A percentile compares a stretch with the other conserved stretches of the same genome.
Conservation (phyloP, 1,140 invertebrate genomes). For the Watersipora subatra region DNA sequence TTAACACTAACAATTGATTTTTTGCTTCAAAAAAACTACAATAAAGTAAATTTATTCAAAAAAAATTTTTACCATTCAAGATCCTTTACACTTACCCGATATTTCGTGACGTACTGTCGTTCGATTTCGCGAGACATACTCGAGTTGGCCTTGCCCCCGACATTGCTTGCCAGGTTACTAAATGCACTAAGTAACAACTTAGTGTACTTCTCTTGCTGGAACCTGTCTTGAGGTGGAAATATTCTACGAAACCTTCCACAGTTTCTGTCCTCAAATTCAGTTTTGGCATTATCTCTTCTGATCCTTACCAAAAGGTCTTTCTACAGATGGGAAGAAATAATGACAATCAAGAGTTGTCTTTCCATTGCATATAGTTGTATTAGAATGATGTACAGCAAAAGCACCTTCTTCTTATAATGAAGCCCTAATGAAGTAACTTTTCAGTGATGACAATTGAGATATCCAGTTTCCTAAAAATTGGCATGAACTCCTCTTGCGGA, state of each 20-base stretch:
- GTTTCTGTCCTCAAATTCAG: slow-evolving; percentile 39
- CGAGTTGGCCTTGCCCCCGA: slow-evolving; percentile 22
- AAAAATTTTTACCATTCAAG: no score
- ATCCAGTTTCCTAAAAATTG: no score
- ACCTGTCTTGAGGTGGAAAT: slow-evolving; percentile 35
- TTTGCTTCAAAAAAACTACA: no score
- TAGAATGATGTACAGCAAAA: no score
- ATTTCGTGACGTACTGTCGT: slow-evolving; percentile 29
- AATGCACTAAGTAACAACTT: slow-evolving; percentile 14
- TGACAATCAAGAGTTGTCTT: not conserved
- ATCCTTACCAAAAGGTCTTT: slow-evolving; percentile 29
- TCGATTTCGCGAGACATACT: slow-evolving; percentile 34
- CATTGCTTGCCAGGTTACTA: slow-evolving; percentile 17
- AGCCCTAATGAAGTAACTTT: no score
- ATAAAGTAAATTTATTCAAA: no score
- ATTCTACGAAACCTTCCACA: slow-evolving; percentile 33
- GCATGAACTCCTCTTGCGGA: no score
- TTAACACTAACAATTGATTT: no score
- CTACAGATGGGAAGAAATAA: slow-evolving; percentile 20
- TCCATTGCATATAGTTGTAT: not conserved
- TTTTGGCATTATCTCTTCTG: slow-evolving; percentile 22
- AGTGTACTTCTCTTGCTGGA: slow-evolving; percentile 25
- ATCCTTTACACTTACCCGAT: slow-evolving; percentile 20
- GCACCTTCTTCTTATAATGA: no score
- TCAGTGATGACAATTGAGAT: no score